Evolutionary conservation across 2,113 vertebrate species (phyloP).

Genomic region (Antigone vipio): DNA sequence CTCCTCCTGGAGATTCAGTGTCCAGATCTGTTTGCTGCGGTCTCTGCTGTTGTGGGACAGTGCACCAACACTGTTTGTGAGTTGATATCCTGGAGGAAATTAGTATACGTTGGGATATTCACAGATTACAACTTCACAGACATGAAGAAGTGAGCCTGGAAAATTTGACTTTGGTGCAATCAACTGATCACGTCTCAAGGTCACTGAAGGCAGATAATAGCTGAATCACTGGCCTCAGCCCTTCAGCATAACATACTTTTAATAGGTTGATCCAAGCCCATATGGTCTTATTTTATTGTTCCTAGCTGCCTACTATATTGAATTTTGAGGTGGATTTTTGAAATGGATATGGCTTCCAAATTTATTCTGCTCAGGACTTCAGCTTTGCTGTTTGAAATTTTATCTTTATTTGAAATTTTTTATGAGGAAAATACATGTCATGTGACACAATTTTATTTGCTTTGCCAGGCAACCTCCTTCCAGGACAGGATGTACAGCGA

Average conservation of each 20-base stretch:
- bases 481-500: neutral
- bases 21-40: neutral
- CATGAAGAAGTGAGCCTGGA: neutral
- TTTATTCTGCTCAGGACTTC: neutral
- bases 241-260: neutral
- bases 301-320: slow-evolving; percentile 21
- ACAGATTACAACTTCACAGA: neutral
- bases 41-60: neutral
- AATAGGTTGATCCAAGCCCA: neutral
- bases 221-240: neutral
- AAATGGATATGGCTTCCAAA: slow-evolving; percentile 42
- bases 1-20: neutral
- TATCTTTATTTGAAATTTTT: slow-evolving; percentile 2
- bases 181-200: neutral
- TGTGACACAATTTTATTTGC: neutral
- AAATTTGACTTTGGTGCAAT: neutral
- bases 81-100: neutral
- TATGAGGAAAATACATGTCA: neutral
- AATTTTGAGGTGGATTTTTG: slow-evolving; percentile 42
- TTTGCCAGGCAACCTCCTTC: neutral
- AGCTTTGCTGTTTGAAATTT: slow-evolving; percentile 24
- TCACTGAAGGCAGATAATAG: neutral
- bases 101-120: neutral
- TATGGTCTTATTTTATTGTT: slow-evolving; percentile 53
- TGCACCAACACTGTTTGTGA: neutral